A percentile compares a stretch with the other conserved stretches of the same genome.
Conservation (phyloP, 2,797 vertebrate genomes). For the Ciconia nigra region DNA sequence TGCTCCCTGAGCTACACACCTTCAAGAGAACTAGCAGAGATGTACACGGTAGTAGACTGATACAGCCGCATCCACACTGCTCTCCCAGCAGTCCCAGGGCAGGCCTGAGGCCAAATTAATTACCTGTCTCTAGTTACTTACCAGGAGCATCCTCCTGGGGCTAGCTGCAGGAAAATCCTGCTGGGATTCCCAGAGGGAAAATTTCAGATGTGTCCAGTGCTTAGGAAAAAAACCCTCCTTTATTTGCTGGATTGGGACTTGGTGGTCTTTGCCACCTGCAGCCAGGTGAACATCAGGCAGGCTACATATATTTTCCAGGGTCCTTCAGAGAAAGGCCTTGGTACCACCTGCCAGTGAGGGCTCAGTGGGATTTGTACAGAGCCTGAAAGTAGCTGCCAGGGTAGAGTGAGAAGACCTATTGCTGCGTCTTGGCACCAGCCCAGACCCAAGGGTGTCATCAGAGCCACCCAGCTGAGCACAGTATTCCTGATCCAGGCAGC, state of each 20-base stretch:
- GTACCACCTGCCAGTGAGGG: background rate
- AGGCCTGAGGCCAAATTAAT: background rate
- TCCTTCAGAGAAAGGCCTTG: background rate
- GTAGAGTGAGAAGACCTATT: background rate
- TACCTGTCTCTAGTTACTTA: background rate
- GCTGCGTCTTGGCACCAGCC: background rate
- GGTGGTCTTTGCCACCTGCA: background rate
- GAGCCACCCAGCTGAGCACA: fast-evolving
- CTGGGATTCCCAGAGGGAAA: background rate
- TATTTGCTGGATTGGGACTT: background rate
- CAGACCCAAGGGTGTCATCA: background rate
- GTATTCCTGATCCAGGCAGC: background rate
- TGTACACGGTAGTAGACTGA: fast-evolving
- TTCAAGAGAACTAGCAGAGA: background rate
- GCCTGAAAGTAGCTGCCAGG: background rate
- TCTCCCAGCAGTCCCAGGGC: background rate
- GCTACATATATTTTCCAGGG: background rate
- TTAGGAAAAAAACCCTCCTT: background rate
- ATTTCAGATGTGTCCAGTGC: background rate
- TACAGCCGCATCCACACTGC: background rate
- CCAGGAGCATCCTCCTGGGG: background rate
- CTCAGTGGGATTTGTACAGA: background rate
- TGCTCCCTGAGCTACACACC: background rate
- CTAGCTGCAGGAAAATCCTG: background rate
- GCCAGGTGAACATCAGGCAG: background rate